Evolutionary conservation across 2,797 vertebrate genomes (phyloP), one percentile per base, ranked within the genome.

Genomic region (Neopelma chrysocephalum): DNA sequence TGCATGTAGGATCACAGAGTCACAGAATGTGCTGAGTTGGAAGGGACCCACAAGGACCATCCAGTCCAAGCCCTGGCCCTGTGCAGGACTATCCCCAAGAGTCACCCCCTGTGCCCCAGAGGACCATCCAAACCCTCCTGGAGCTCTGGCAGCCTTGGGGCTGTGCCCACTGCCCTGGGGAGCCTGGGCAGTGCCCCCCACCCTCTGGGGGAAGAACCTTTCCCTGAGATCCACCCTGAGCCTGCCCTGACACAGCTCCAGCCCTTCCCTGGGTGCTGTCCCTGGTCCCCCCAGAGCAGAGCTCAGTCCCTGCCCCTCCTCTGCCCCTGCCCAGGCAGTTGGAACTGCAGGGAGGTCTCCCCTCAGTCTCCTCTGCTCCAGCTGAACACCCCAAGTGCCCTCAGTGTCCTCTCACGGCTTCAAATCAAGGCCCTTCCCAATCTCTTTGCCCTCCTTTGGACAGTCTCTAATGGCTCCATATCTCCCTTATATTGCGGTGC

Each of bases 1-100:
- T 5, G 4, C 9, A 23, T 15, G 25, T 8, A 38, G 45, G 75
- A 3, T 1, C 2, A 0, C 8, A 10, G 36, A 23, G 21, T 15
- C 54, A n/a, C 54, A 34, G 54, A 6, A 22, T 22, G 10, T 56
- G 54, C 32, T n/a, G 8, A 56, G 32, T 15, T 22, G 32, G 54
- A 23, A 57, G n/a, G 32, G 32, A 57, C n/a, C n/a, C 54, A 22
- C 54, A 34, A 23, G n/a, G 54, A 23, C 23, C n/a, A 34, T 57
- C 13, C 11, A 15, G 32, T 57, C 32, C 54, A 57, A 23, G 21
- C 7, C n/a, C 21, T 23, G 21, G 54, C 54, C n/a, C n/a, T 34
- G 54, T 9, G 6, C 54, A 34, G 54, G 31, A 7, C 19, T 18
- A 54, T 54, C 53, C 53, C 51, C 29, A 19, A 12, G 51, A 7